Evolutionary conservation across 2,113 vertebrate genomes (phyloP).

Genomic region (Triplophysa dalaica): DNA sequence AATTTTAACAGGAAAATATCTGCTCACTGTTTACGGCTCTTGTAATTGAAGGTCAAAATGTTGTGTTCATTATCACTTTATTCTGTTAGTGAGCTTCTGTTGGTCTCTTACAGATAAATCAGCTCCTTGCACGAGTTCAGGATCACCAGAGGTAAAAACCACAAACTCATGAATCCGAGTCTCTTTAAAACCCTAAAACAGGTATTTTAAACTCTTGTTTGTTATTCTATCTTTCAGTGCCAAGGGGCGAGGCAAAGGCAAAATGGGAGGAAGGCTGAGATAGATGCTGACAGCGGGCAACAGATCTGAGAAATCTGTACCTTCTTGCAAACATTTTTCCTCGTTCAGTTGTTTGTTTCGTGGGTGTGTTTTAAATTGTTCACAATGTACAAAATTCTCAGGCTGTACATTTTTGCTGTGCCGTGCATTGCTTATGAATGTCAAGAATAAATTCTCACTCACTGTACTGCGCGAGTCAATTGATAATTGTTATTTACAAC

Average conservation of each 20-base stretch:
- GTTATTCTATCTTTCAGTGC: slow-evolving; percentile 54
- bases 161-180: not conserved
- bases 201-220: slow-evolving; percentile 12
- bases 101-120: slow-evolving; percentile 68
- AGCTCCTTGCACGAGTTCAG: slow-evolving; percentile 70
- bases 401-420: slow-evolving; percentile 28
- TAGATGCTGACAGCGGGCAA: slow-evolving; percentile 57
- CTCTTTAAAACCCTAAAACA: not conserved
- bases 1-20: no score
- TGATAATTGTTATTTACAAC: not conserved
- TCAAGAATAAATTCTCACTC: slow-evolving; percentile 20
- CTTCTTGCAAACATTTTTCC: slow-evolving; percentile 30
- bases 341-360: not conserved
- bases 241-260: slow-evolving; percentile 76
- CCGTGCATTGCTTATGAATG: not conserved
- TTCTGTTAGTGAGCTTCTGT: not conserved
- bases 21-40: not conserved
- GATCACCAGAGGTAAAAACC: slow-evolving; percentile 70
- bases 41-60: not conserved
- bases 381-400: not conserved
- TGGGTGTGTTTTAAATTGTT: not conserved
- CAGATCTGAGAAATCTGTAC: slow-evolving; percentile 9
- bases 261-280: slow-evolving; percentile 68
- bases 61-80: not conserved
- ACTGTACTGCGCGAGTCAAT: not conserved